Evolutionary conservation across 1,140 invertebrate species (phyloP).

Genomic region (Anastatus disparis): DNA sequence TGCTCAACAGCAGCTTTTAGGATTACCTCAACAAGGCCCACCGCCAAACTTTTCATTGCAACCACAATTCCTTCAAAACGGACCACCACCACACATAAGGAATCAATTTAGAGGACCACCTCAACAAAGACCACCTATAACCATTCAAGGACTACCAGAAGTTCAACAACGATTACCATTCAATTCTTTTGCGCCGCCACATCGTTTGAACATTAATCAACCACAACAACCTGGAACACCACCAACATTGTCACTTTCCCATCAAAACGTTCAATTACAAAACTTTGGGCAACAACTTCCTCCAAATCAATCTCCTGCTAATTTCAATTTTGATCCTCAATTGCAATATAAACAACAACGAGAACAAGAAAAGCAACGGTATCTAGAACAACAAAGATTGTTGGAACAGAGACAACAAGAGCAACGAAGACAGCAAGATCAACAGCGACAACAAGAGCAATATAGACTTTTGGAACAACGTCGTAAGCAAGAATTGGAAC

Average conservation of each 20-base stretch:
- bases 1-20: slow-evolving; percentile 56
- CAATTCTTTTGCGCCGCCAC: slow-evolving; percentile 49
- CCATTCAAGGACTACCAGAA: slow-evolving; percentile 62
- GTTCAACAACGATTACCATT: slow-evolving; percentile 55
- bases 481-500: slow-evolving; percentile 55
- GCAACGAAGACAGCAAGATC: slow-evolving; percentile 47
- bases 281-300: slow-evolving; percentile 43
- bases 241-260: slow-evolving; percentile 44
- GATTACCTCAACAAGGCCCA: slow-evolving; percentile 50
- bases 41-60: slow-evolving; percentile 56
- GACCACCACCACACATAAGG: slow-evolving; percentile 34
- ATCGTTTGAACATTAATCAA: slow-evolving; percentile 54
- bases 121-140: slow-evolving; percentile 57
- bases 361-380: slow-evolving; percentile 49
- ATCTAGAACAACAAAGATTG: slow-evolving; percentile 55
- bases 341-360: slow-evolving; percentile 46
- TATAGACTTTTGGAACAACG: slow-evolving; percentile 50
- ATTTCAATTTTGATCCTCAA: slow-evolving; percentile 34
- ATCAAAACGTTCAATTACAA: slow-evolving; percentile 55
- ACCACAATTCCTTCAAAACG: slow-evolving; percentile 48
- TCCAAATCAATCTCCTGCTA: slow-evolving; percentile 24
- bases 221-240: slow-evolving; percentile 49
- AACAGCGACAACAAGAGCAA: slow-evolving; percentile 56
- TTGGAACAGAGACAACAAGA: slow-evolving; percentile 43
- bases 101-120: slow-evolving; percentile 37